These are phyloP conservation scores for Recurvirostra avosetta DNA, from an alignment of 2,113 vertebrate species.

Conservation along the genomic window DNA sequence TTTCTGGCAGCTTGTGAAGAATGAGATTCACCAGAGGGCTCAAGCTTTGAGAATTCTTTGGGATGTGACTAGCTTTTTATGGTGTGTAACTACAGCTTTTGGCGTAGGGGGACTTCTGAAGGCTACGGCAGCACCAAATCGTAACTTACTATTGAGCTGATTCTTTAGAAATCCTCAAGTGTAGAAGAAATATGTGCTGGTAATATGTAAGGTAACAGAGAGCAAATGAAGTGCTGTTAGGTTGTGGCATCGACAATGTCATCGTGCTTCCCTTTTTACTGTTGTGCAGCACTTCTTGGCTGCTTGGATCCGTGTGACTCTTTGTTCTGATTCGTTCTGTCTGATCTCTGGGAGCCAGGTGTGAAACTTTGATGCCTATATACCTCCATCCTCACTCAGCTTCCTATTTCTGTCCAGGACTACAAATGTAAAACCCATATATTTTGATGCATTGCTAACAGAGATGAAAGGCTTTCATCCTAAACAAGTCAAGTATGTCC, in stretches of 20 bases:
- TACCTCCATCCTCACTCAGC: background rate
- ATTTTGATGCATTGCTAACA: background rate
- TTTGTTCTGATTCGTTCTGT: background rate
- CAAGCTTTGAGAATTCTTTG: background rate
- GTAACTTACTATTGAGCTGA: background rate
- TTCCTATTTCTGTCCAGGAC: background rate
- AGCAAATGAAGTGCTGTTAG: background rate
- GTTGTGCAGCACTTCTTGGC: background rate
- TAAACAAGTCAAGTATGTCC: background rate
- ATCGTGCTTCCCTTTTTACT: background rate
- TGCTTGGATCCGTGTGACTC: background rate
- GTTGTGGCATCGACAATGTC: background rate
- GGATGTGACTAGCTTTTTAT: background rate
- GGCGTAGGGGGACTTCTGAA: background rate
- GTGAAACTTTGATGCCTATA: background rate
- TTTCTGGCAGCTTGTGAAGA: background rate
- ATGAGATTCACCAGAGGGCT: background rate
- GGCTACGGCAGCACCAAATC: background rate
- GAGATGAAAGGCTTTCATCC: background rate
- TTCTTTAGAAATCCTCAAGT: background rate
- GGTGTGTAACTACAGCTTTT: background rate
- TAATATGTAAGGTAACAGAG: rapidly evolving
- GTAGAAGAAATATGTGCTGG: rapidly evolving
- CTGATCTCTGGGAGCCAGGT: background rate
- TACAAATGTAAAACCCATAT: background rate